Evolutionary conservation across 2,888 invertebrate genomes (phyloP), one percentile per base, ranked within the genome.

Genomic region (Oscheius sp.): DNA sequence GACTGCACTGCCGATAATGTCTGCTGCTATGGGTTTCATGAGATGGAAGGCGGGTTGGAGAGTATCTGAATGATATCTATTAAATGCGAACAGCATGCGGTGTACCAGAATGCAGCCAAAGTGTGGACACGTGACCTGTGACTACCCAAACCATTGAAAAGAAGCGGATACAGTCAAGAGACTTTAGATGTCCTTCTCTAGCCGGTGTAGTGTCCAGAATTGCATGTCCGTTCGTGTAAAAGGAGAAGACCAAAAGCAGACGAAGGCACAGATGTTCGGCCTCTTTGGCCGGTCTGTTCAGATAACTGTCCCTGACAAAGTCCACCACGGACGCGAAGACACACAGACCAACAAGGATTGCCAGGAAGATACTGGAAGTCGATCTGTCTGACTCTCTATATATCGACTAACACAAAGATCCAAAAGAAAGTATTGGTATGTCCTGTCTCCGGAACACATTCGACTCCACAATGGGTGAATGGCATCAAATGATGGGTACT

Each of bases 111-210:
- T 53, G 3, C 0, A 53, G 53, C 53, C 53, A 53, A 11, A 13
- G 53, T 42, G 2, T 11, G 35, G 79, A 62, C 3, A 74, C 58
- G 60, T 81, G 79, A 35, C 79, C 82, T 47, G 77, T 65, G 5
- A 81, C 76, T 10, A 85, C 83, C 84, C 85, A 85, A 37, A 60
- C 73, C 77, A 85, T 84, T 9, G 84, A 85, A 70, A 85, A 75
- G 35, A 81, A 65, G 32, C 85, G 76, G 2, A 85, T 82, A 57
- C 84, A 84, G 62, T 84, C 78, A 0, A 85, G 50, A 9, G 79
- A 81, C 4, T 21, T 7, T 7, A 58, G 11, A 33, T 58, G 58
- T 3, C 58, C 58, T 21, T 58, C 11, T 53, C 53, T 53, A 2
- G 58, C 58, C 21, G 58, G 58, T 9, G 32, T 10, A 33, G 58